phyloP scores from a whole-genome alignment of 2,888 invertebrate species.

The Ochropleura plecta region DNA sequence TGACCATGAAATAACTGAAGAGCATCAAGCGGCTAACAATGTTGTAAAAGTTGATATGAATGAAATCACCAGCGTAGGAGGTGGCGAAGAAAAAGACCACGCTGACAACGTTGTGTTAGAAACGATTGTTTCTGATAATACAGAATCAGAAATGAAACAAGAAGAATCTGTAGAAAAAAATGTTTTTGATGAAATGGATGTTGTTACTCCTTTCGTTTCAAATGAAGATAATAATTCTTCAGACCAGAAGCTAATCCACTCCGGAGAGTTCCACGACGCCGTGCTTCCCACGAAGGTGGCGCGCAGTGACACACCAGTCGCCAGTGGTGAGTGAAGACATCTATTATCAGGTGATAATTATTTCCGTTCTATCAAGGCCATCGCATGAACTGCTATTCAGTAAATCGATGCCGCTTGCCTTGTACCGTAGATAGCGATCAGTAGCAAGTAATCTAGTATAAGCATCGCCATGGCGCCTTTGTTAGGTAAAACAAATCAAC shows the following conservation, averaged over 20 bases:
- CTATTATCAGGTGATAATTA: slow-evolving; percentile 90
- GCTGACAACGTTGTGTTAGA: slow-evolving; percentile 18
- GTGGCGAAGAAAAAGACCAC: slow-evolving; percentile 1
- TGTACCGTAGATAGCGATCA: slow-evolving; percentile 59
- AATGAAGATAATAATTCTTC: slow-evolving; percentile 58
- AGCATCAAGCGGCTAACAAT: slow-evolving; percentile 45
- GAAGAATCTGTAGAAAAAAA: slow-evolving; percentile 66
- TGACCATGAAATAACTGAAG: slow-evolving; percentile 59
- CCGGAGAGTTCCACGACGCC: slow-evolving; percentile 90
- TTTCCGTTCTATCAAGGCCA: slow-evolving; percentile 86
- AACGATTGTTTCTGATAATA: slow-evolving; percentile 39
- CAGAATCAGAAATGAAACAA: slow-evolving; percentile 50
- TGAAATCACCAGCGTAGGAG: slow-evolving; percentile 13
- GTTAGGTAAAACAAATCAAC: slow-evolving; percentile 6
- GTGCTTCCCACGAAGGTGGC: slow-evolving; percentile 86
- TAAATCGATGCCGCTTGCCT: slow-evolving; percentile 70
- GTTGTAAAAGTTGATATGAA: slow-evolving; percentile 39
- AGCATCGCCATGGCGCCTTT: slow-evolving; percentile 21
- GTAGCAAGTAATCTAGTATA: slow-evolving; percentile 48
- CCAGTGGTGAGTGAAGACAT: slow-evolving; percentile 90
- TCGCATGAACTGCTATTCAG: slow-evolving; percentile 85
- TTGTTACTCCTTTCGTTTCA: slow-evolving; percentile 78
- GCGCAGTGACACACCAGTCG: slow-evolving; percentile 85
- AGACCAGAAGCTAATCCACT: slow-evolving; percentile 80
- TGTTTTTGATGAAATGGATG: slow-evolving; percentile 84